A percentile compares a stretch with the other conserved stretches of the same genome.
Conservation (phyloP, 2,797 vertebrate genomes). For the Sorex maritimensis region DNA sequence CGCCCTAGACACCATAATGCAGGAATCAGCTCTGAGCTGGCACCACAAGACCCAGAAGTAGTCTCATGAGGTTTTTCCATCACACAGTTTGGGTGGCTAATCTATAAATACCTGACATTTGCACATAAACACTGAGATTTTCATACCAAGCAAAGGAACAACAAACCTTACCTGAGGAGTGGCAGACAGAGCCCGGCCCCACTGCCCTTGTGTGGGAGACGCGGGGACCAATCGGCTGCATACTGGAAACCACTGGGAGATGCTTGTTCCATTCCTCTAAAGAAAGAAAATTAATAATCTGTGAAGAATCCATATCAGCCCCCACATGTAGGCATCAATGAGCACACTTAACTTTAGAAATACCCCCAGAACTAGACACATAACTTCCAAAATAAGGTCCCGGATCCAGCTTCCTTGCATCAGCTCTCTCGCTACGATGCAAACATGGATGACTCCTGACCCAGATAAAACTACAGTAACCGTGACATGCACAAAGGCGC, state of each 20-base stretch:
- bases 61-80: constrained; percentile 76
- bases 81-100: constrained; percentile 74
- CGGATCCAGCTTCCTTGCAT: not conserved
- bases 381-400: not conserved
- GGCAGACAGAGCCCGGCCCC: constrained; percentile 76
- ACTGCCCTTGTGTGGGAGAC: constrained; percentile 43
- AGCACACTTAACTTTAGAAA: constrained; percentile 42
- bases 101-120: constrained; percentile 83
- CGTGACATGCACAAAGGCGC: too few species aligned
- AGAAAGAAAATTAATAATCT: constrained; percentile 62
- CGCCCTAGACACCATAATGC: constrained; percentile 68
- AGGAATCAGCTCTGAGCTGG: constrained; percentile 63
- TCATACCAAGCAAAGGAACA: constrained; percentile 70
- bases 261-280: constrained; percentile 87
- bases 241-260: constrained; percentile 84
- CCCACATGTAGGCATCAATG: not conserved
- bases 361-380: constrained; percentile 10
- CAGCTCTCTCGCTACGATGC: constrained; percentile 15
- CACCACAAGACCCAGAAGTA: constrained; percentile 67
- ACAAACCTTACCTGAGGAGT: constrained; percentile 87
- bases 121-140: constrained; percentile 77
- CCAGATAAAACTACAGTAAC: too few species aligned
- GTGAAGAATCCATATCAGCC: constrained; percentile 57
- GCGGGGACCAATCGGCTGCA: constrained; percentile 82
- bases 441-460: not conserved